phyloP scores from a whole-genome alignment of 2,797 vertebrate species.

The Kryptopterus vitreolus region DNA sequence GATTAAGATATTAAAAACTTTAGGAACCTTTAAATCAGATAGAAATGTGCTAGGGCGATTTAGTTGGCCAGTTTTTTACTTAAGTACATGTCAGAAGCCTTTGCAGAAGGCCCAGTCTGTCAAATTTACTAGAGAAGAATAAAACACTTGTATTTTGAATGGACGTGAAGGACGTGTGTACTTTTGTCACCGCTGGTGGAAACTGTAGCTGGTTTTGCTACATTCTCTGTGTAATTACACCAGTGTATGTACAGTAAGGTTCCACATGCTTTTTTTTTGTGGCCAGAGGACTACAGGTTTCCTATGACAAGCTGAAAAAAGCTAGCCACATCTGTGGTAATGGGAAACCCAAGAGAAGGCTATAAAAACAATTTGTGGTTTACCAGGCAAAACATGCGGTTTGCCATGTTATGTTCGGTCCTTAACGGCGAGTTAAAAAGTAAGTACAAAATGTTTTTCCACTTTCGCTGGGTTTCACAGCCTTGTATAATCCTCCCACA shows the following conservation, averaged over 20 bases:
- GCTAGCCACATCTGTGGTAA: slow-evolving; percentile 44
- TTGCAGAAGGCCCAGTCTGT: too few relatives aligned
- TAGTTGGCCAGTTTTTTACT: too few relatives aligned
- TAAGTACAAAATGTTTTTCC: slow-evolving; percentile 11
- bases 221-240: not conserved
- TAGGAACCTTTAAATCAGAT: too few relatives aligned
- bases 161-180: too few relatives aligned
- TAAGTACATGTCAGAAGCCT: too few relatives aligned
- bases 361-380: slow-evolving; percentile 51
- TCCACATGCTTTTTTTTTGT: slow-evolving; percentile 15
- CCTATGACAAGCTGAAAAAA: slow-evolving; percentile 22
- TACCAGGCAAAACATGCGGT: slow-evolving; percentile 38
- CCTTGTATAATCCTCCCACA: slow-evolving; percentile 11
- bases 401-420: slow-evolving; percentile 28
- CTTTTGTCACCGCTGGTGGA: too few relatives aligned
- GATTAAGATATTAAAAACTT: too few relatives aligned
- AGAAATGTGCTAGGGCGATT: too few relatives aligned
- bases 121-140: too few relatives aligned
- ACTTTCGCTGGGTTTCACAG: not conserved
- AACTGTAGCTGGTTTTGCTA: not conserved
- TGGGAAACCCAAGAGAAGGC: slow-evolving; percentile 38
- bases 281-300: slow-evolving; percentile 15
- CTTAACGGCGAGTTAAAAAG: slow-evolving; percentile 5
- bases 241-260: not conserved
- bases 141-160: too few relatives aligned